Conservation (phyloP, 2,888 invertebrate species). For the Mythimna albipuncta region DNA sequence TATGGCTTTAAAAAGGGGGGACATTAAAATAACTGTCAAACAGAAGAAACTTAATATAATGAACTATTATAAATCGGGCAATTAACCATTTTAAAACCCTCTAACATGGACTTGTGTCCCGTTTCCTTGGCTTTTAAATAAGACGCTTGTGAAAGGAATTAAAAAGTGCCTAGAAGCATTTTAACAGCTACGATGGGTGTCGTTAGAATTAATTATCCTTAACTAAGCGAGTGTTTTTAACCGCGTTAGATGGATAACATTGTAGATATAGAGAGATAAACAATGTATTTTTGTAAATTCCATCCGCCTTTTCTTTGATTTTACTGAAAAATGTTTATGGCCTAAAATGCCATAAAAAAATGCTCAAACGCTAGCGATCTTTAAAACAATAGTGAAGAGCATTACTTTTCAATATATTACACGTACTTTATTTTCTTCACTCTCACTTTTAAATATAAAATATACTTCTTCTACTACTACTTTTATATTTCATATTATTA, state of each 20-base stretch:
- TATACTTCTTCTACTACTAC: too few species aligned
- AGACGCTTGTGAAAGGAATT: slow-evolving; percentile 63
- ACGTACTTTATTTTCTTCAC: too few species aligned
- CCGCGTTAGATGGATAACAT: slow-evolving; percentile 53
- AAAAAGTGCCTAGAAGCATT: slow-evolving; percentile 68
- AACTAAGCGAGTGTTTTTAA: slow-evolving; percentile 72
- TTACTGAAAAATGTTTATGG: not conserved
- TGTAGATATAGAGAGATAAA: slow-evolving; percentile 23
- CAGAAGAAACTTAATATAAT: slow-evolving; percentile 67
- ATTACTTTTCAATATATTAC: too few species aligned
- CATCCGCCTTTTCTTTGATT: not conserved
- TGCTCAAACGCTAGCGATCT: too few species aligned
- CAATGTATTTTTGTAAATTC: not conserved
- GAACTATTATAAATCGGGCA: slow-evolving; percentile 79
- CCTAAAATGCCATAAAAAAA: too few species aligned
- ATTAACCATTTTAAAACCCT: slow-evolving; percentile 78
- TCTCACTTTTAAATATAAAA: too few species aligned
- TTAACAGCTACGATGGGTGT: slow-evolving; percentile 71
- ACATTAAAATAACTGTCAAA: slow-evolving; percentile 67
- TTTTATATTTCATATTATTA: too few species aligned
- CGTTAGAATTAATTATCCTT: slow-evolving; percentile 80
- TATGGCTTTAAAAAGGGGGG: slow-evolving; percentile 53
- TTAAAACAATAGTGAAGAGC: too few species aligned
- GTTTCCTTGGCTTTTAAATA: slow-evolving; percentile 80
- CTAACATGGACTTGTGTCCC: slow-evolving; percentile 79